Percentiles rank a stretch among this genome's conserved stretches.
Conservation (phyloP, 2,797 vertebrate genomes). For the Melanotaenia maccullochi region DNA sequence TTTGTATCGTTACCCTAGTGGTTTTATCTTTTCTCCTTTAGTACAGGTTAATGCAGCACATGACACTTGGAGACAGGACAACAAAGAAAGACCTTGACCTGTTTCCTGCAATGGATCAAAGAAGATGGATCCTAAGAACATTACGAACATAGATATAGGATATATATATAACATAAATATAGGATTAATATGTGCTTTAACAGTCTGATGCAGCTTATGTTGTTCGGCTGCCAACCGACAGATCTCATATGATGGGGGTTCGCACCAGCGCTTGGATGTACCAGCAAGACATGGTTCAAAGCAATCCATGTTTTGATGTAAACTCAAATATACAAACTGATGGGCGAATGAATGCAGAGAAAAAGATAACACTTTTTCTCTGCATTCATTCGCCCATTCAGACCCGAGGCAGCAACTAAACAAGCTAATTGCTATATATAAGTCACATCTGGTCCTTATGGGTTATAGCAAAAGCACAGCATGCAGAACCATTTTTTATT, state of each 20-base stretch:
- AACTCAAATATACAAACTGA: too few relatives aligned
- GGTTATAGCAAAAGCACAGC: background rate
- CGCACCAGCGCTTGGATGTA: constrained; percentile 5
- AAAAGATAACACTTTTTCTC: background rate
- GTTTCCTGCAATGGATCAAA: constrained; percentile 17
- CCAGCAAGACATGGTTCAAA: constrained; percentile 19
- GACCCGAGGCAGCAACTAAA: background rate
- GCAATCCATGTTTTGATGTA: constrained; percentile 5
- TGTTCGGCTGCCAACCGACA: constrained; percentile 23
- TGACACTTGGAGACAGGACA: constrained; percentile 9
- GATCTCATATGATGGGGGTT: constrained; percentile 19
- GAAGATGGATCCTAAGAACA: constrained; percentile 2
- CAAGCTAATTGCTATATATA: constrained; percentile 1
- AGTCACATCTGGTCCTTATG: background rate
- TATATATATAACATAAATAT: too few relatives aligned
- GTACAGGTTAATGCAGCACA: constrained; percentile 10
- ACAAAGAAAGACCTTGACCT: constrained; percentile 24
- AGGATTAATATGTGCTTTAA: constrained; percentile 10
- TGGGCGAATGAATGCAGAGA: too few relatives aligned
- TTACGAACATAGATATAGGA: too few relatives aligned
- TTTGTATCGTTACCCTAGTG: background rate
- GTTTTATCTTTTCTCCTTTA: constrained; percentile 3
- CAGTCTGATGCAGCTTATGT: background rate
- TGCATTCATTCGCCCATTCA: constrained; percentile 3
- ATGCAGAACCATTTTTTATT: background rate